Evolutionary conservation across 2,797 vertebrate genomes (phyloP).

Genomic region (Argya squamiceps): DNA sequence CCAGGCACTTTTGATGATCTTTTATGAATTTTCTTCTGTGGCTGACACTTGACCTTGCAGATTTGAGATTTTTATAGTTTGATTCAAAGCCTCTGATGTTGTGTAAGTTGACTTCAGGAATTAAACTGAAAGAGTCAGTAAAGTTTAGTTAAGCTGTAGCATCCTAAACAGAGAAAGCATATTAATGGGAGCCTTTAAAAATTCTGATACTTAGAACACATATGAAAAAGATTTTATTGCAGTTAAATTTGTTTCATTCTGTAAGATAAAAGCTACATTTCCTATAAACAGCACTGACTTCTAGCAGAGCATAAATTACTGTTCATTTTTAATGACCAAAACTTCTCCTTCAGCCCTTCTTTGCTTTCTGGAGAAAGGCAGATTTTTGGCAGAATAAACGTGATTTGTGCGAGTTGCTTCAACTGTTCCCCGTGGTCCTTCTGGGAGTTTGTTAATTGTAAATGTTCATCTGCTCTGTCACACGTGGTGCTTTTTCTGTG

Average conservation of each 20-base stretch:
- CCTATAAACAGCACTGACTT: background rate
- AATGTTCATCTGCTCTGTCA: background rate
- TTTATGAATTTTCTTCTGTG: constrained; percentile 51
- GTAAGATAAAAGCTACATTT: constrained; percentile 31
- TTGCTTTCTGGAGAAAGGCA: background rate
- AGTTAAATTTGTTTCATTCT: constrained; percentile 24
- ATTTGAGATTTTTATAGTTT: constrained; percentile 67
- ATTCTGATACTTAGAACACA: constrained; percentile 34
- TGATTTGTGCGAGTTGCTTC: background rate
- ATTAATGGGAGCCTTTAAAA: constrained; percentile 62
- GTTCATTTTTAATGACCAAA: background rate
- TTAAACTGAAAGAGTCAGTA: constrained; percentile 65
- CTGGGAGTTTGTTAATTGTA: background rate
- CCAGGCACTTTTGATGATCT: constrained; percentile 48
- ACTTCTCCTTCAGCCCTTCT: background rate
- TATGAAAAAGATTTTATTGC: constrained; percentile 19
- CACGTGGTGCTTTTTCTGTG: background rate
- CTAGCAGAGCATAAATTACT: constrained; percentile 13
- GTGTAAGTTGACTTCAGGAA: constrained; percentile 59
- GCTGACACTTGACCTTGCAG: constrained; percentile 49
- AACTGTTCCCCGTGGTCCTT: background rate
- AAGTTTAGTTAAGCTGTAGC: constrained; percentile 74
- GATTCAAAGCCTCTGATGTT: constrained; percentile 72
- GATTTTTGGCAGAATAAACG: background rate
- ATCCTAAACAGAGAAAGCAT: constrained; percentile 51